Base-by-base conservation (phyloP, 2,113 vertebrate species). In the Riparia riparia region DNA sequence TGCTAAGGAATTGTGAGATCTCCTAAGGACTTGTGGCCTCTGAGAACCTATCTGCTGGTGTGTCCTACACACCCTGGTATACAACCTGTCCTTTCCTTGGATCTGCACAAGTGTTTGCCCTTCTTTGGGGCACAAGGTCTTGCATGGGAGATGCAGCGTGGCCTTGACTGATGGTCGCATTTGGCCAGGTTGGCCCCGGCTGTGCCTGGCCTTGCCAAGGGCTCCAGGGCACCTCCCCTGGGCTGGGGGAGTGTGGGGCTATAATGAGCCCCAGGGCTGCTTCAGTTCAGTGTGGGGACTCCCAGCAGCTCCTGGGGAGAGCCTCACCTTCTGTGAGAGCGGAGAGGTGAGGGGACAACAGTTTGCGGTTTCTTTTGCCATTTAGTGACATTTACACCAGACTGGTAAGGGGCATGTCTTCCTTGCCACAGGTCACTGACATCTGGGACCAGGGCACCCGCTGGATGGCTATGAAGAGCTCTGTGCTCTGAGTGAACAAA, bases 141-240 rank as follows among this genome's bases (percentile, higher is more conserved):
- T 63, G 69, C 45, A 12, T 1, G 82, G 88, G 74, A 69, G 80
- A 60, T 81, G 63, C 74, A 66, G 24, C 0, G 0, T 93, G 78
- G 63, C 66, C 88, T 85, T 96, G 96, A 96, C 45, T 90, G 95
- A 95, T 97, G 82, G 92, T 92, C 22, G 1, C 96, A 92, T 60
- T 76, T 96, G 95, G 86, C 76, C 64, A 39, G 12, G 44, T 8
- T 97, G 95, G 90, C 94, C 64, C 29, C 0, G 7, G 79, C 78
- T 19, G 4, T 58, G 69, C 6, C 47, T 2, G 0, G 73, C 28
- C 78, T 50, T 77, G 92, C 89, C 88, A 95, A 76, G 69, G 90
- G 57, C 65, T 28, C 68, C 49, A 1, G 21, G 45, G 79, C 68
- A 66, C 53, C 71, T 90, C 88, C 87, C 74, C 28, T 56, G 66